Evolutionary conservation across 2,113 vertebrate species (phyloP).

Genomic region (Cichladusa arquata): DNA sequence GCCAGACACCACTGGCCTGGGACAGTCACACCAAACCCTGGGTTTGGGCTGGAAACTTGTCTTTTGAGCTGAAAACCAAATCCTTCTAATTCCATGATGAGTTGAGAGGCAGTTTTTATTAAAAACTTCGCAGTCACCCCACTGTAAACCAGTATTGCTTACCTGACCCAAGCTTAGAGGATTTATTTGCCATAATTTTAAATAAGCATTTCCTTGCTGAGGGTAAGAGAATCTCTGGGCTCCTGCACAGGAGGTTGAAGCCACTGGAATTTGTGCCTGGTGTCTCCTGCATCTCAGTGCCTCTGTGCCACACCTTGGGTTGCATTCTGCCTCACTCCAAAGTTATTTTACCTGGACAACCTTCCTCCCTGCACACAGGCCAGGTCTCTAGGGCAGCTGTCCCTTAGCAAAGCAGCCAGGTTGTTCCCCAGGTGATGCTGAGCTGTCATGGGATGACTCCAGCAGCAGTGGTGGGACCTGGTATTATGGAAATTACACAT

Average conservation of each 20-base stretch:
- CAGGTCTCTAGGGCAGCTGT: not conserved
- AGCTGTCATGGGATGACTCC: not conserved
- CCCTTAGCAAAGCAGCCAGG: not conserved
- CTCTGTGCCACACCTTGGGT: accelerated
- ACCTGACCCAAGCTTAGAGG: not conserved
- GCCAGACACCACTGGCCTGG: not conserved
- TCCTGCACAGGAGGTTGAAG: not conserved
- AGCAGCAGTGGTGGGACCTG: not conserved
- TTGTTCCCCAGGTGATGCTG: not conserved
- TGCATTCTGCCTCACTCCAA: not conserved
- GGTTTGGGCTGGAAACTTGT: not conserved
- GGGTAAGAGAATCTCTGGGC: not conserved
- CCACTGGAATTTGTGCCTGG: accelerated
- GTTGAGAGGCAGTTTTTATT: not conserved
- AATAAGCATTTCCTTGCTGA: not conserved
- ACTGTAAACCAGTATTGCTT: not conserved
- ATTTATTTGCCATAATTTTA: not conserved
- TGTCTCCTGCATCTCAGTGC: not conserved
- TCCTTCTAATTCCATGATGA: accelerated
- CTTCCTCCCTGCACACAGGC: not conserved
- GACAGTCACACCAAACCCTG: not conserved
- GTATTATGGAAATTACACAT: not conserved
- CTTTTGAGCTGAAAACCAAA: not conserved
- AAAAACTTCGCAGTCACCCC: not conserved
- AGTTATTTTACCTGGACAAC: accelerated